Evolutionary conservation across 2,888 invertebrate species (phyloP), one percentile per base, ranked within the genome.

Genomic region (Diplazon laetatorius): DNA sequence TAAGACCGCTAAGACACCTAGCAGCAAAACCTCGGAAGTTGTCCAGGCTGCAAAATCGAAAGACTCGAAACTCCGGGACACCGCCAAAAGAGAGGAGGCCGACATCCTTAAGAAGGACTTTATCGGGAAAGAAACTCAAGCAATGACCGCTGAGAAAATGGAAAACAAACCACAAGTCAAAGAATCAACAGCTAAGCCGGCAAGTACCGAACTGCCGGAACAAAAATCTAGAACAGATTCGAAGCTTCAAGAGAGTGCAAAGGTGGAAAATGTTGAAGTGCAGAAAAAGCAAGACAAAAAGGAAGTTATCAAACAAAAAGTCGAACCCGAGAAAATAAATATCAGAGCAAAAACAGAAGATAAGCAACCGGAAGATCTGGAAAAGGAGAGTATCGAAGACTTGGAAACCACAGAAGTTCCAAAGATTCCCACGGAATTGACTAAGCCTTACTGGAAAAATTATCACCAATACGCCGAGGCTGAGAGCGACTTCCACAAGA

Each of bases 401-500:
- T 5, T 30, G 20, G 20, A 69, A 48, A 20, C 44, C 42, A 55
- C 39, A 9, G 37, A 30, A 14, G 30, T 50, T 20, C 63, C 73
- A 25, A 76, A 66, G 12, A 35, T 70, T 39, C 16, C 74, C n/a
- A 59, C 52, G 22, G 76, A 75, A 39, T 63, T 60, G 55, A 76
- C 83, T 2, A 87, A 86, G 75, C 82, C 87, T 16, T 90, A 90
- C 73, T 87, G 86, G 84, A 25, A 84, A 1, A 85, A 90, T 75
- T 86, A 89, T 82, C 87, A 86, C 35, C 42, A 68, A 30, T 87
- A 88, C 39, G 81, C 82, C 18, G 60, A 82, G 8, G 90, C 90
- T 14, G 90, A 91, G 72, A 82, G 65, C 25, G 70, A 87, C 62
- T 89, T 91, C 48, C 63, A 90, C 69, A 77, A 75, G 18, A 80